Conservation (phyloP, 1,140 invertebrate species). For the Wiebesia pumilae region DNA sequence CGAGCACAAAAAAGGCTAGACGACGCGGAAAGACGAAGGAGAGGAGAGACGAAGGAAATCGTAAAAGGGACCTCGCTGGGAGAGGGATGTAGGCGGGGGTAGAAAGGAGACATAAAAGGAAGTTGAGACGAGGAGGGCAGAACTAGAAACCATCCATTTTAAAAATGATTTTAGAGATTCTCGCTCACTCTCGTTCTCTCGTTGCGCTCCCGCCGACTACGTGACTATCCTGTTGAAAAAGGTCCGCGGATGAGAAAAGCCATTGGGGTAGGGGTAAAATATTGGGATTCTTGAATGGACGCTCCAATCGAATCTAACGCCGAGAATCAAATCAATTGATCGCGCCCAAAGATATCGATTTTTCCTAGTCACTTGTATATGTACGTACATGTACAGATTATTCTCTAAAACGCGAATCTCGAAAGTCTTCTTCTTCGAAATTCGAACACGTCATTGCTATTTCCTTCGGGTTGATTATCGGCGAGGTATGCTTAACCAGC, state of each 20-base stretch:
- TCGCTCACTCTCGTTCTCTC: constrained; percentile 18
- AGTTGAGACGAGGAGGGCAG: constrained; percentile 1
- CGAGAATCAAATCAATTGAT: constrained; percentile 47
- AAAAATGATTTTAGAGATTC: constrained; percentile 63
- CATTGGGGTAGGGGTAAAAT: constrained; percentile 55
- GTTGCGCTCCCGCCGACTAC: constrained; percentile 50
- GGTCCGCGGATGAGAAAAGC: constrained; percentile 44
- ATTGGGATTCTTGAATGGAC: constrained; percentile 60
- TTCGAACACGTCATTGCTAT: not conserved
- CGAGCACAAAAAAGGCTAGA: not conserved
- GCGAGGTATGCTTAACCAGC: not conserved
- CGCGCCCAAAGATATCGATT: constrained; percentile 40
- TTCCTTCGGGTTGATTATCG: not conserved
- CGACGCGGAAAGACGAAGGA: constrained; percentile 28
- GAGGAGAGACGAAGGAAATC: not conserved
- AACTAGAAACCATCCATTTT: constrained; percentile 59
- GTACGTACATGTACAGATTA: not conserved
- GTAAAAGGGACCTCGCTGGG: constrained; percentile 14
- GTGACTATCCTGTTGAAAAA: constrained; percentile 59
- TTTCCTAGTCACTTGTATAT: not conserved
- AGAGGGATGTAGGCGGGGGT: not conserved
- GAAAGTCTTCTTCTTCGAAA: constrained; percentile 20
- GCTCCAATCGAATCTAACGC: constrained; percentile 45
- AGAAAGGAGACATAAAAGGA: constrained; percentile 36
- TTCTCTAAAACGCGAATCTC: not conserved